Evolutionary conservation across 2,888 invertebrate genomes (phyloP).

Genomic region (Drosophila limbata): DNA sequence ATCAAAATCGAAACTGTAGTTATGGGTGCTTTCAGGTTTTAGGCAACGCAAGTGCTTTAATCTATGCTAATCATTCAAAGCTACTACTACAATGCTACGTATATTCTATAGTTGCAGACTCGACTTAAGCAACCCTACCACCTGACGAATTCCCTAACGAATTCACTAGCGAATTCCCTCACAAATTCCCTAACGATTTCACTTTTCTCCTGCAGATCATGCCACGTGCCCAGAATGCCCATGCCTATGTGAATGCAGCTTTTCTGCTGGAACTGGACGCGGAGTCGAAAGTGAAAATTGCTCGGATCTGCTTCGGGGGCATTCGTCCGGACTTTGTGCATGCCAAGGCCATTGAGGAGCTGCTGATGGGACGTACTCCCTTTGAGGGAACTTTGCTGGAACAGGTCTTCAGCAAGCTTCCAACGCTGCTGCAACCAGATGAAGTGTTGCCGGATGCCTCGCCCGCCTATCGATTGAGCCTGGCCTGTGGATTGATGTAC

Average conservation of each 20-base stretch:
- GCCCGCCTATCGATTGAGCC: slow-evolving; percentile 88
- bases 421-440: slow-evolving; percentile 88
- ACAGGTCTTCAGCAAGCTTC: slow-evolving; percentile 86
- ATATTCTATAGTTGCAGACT: too few species aligned
- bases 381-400: slow-evolving; percentile 82
- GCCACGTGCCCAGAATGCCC: slow-evolving; percentile 91
- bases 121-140: too few species aligned
- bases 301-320: slow-evolving; percentile 89
- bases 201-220: slow-evolving; percentile 86
- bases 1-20: too few species aligned
- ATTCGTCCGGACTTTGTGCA: slow-evolving; percentile 87
- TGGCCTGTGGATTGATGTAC: slow-evolving; percentile 92
- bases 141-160: too few species aligned
- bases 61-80: too few species aligned
- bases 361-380: slow-evolving; percentile 85
- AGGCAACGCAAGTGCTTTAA: too few species aligned
- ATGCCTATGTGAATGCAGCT: slow-evolving; percentile 92
- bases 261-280: slow-evolving; percentile 88
- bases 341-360: slow-evolving; percentile 87
- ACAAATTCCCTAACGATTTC: too few species aligned
- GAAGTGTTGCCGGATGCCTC: slow-evolving; percentile 89
- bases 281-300: slow-evolving; percentile 83
- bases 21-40: too few species aligned
- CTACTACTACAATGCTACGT: too few species aligned
- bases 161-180: too few species aligned